Base-by-base conservation (phyloP, 2,888 invertebrate species). In the Phyto melanocephala region DNA sequence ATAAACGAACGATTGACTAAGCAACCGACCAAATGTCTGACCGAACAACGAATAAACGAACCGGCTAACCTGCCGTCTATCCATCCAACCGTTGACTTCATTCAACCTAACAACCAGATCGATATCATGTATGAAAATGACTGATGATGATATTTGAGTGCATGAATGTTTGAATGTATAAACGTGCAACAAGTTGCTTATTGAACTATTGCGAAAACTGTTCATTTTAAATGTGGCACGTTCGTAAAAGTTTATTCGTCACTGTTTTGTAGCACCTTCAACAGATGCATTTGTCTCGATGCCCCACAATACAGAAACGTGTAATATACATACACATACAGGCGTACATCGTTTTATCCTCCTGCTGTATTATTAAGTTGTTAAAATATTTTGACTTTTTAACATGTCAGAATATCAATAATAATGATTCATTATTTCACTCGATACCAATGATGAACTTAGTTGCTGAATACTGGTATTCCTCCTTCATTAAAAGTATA, bases 361-460 rank as follows among this genome's bases (percentile, higher is more conserved):
- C 35, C 0, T 47, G n/a, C 56, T 24, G 58, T 60, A 60, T 82
- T 82, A 82, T 82, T 82, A 82, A 82, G 82, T 82, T 67, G 84
- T 83, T 82, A 81, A 77, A 84, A 65, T 80, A 78, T 76, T 74
- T 71, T 71, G 67, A 82, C 81, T 81, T 70, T 82, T 82, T 75
- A 70, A 72, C 79, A 82, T 79, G 82, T 80, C 82, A 80, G 71
- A 40, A 54, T 76, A 82, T 79, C 71, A 71, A 79, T 74, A 82
- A 70, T 65, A 75, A 71, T 42, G 47, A 75, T 71, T 28, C 28
- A 28, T n/a, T n/a, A n/a, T 28, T 28, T 28, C 28, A 33, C 45
- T 52, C 47, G 58, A 20, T 62, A 28, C 42, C 54, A 63, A 24
- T 28, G 3, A 28, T 28, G 28, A 28, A 28, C 28, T 28, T 28